These are phyloP conservation scores for Camelus bactrianus DNA, from an alignment of 2,113 vertebrate species.

Conservation along the genomic window DNA sequence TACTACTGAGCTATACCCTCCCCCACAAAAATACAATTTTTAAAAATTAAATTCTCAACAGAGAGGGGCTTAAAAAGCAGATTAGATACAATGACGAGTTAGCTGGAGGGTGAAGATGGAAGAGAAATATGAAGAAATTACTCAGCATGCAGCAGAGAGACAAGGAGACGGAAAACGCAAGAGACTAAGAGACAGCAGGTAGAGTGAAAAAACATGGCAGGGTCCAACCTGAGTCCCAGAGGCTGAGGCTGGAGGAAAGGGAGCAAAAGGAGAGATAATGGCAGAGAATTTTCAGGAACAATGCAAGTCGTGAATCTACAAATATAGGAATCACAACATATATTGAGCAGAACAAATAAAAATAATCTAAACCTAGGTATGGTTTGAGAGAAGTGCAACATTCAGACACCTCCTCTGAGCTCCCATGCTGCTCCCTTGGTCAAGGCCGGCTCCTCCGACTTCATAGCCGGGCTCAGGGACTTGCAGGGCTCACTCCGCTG, in stretches of 20 bases:
- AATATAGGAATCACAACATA: neutral
- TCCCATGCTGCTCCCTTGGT: rapidly evolving
- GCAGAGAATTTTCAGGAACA: neutral
- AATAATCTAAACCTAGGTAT: neutral
- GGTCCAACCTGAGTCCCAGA: neutral
- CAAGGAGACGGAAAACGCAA: rapidly evolving
- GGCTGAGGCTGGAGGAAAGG: too few species aligned
- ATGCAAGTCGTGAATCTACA: neutral
- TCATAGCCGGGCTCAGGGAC: neutral
- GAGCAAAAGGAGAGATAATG: neutral
- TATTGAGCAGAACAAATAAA: neutral
- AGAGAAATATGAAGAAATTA: neutral
- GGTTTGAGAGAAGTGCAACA: neutral
- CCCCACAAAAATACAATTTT: neutral
- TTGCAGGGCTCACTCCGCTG: neutral
- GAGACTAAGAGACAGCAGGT: too few species aligned
- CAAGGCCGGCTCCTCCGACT: neutral
- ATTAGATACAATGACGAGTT: rapidly evolving
- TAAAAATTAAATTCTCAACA: neutral
- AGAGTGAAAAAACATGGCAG: neutral
- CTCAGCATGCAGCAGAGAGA: rapidly evolving
- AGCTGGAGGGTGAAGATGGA: neutral
- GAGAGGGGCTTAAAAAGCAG: neutral
- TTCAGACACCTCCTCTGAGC: neutral
- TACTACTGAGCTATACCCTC: too few species aligned